A percentile compares a stretch with the other conserved stretches of the same genome.
Evolutionary conservation across 2,113 vertebrate genomes (phyloP).

Genomic region (Phodopus roborovskii): DNA sequence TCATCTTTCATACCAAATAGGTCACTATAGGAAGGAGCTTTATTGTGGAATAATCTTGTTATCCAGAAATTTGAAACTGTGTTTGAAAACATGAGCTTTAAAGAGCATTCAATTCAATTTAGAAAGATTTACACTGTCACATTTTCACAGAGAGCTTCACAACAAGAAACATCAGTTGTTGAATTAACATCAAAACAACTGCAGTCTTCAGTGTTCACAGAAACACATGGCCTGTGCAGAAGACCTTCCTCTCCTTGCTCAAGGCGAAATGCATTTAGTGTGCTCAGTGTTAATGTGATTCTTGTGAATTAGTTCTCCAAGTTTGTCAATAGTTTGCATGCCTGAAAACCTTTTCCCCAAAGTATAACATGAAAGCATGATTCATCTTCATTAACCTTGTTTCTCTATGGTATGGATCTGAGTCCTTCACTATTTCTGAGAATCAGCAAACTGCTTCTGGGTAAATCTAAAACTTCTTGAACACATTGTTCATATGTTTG

Average conservation of each 20-base stretch:
- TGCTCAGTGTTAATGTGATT: constrained; percentile 46
- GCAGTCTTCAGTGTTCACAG: constrained; percentile 70
- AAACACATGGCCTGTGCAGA: constrained; percentile 61
- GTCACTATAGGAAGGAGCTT: constrained; percentile 58
- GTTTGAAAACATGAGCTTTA: constrained; percentile 71
- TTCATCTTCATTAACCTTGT: constrained; percentile 39
- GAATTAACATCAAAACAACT: constrained; percentile 79
- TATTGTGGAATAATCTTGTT: constrained; percentile 55
- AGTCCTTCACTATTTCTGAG: constrained; percentile 19
- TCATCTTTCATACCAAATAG: constrained; percentile 56
- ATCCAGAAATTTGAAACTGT: constrained; percentile 47
- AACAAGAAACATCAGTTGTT: constrained; percentile 65
- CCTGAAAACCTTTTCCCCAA: not conserved
- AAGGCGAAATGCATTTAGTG: not conserved
- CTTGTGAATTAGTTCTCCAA: constrained; percentile 5
- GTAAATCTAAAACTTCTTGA: not conserved
- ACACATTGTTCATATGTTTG: not conserved
- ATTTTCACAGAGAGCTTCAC: constrained; percentile 61
- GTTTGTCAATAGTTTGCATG: constrained; percentile 45
- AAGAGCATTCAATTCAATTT: constrained; percentile 59
- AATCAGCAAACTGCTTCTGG: constrained; percentile 30
- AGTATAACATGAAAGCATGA: not conserved
- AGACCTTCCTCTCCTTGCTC: constrained; percentile 50
- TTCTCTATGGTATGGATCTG: not conserved
- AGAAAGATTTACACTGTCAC: constrained; percentile 67